A percentile compares a stretch with the other conserved stretches of the same genome.
phyloP scores from a whole-genome alignment of 2,113 vertebrate genomes.

The Cettia cetti region DNA sequence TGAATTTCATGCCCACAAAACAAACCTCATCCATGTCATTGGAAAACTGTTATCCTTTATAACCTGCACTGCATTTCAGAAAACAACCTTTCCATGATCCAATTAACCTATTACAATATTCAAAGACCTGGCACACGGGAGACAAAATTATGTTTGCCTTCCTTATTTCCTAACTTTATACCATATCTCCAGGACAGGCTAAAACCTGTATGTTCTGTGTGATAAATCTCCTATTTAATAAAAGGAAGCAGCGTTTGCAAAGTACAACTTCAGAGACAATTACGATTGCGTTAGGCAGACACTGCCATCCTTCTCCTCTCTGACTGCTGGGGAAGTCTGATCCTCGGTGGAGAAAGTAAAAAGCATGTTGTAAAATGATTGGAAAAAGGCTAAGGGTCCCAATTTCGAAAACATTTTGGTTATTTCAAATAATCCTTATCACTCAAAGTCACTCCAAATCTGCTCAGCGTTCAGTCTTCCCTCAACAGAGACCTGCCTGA shows the following conservation, averaged over 20 bases:
- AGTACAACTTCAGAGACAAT: constrained; percentile 36
- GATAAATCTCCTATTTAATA: constrained; percentile 53
- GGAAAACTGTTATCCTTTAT: constrained; percentile 57
- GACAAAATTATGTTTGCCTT: constrained; percentile 55
- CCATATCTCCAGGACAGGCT: constrained; percentile 4
- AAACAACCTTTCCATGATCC: constrained; percentile 54
- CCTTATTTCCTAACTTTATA: constrained; percentile 34
- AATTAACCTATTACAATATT: constrained; percentile 68
- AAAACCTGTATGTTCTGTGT: constrained; percentile 24
- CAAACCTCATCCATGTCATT: constrained; percentile 49
- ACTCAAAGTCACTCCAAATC: constrained; percentile 51
- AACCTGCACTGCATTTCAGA: constrained; percentile 2
- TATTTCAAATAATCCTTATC: constrained; percentile 47
- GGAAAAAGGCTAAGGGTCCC: background rate
- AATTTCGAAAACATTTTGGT: background rate
- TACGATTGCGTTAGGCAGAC: constrained; percentile 27
- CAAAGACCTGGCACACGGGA: constrained; percentile 39
- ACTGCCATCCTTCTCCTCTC: constrained; percentile 6
- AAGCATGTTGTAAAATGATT: constrained; percentile 14
- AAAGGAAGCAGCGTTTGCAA: constrained; percentile 55
- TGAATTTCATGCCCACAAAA: constrained; percentile 61
- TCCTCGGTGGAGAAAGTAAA: background rate
- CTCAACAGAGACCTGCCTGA: constrained; percentile 11
- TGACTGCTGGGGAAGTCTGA: background rate
- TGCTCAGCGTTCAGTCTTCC: constrained; percentile 8